Conservation (phyloP, 2,113 vertebrate genomes). For the Tyto alba region DNA sequence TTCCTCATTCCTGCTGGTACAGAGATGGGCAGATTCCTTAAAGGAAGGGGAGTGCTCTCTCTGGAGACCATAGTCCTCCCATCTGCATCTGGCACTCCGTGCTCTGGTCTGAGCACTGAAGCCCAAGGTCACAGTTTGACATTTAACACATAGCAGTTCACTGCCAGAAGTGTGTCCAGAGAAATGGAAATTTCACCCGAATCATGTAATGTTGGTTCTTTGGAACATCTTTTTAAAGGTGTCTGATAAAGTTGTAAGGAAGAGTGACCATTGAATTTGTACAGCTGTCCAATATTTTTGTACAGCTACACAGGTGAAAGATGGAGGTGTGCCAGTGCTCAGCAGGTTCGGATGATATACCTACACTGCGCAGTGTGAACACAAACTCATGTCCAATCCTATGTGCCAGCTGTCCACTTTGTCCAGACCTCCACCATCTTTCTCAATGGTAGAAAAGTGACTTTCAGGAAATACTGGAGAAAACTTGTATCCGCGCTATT, state of each 20-base stretch:
- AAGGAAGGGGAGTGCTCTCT: background rate
- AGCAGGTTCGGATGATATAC: background rate
- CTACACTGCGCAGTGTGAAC: background rate
- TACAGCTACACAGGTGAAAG: background rate
- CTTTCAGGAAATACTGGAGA: background rate
- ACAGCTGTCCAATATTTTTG: background rate
- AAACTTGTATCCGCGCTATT: background rate
- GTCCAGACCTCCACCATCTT: background rate
- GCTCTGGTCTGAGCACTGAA: background rate
- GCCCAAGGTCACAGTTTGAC: background rate
- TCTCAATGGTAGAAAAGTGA: background rate
- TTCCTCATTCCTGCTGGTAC: background rate
- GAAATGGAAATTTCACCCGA: background rate
- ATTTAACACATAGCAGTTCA: background rate
- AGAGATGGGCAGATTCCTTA: background rate
- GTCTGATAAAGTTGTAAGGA: background rate
- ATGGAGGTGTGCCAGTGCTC: background rate
- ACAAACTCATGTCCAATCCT: background rate
- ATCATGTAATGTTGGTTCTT: background rate
- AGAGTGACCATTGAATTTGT: background rate
- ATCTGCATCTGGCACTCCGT: background rate
- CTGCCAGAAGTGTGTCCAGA: background rate
- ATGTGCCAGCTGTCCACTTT: background rate
- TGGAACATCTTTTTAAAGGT: background rate
- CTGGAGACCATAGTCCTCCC: background rate